Base-by-base conservation (phyloP, 37 sponge, comb jelly and placozoan species). In the Petrosia ficiformis region DNA sequence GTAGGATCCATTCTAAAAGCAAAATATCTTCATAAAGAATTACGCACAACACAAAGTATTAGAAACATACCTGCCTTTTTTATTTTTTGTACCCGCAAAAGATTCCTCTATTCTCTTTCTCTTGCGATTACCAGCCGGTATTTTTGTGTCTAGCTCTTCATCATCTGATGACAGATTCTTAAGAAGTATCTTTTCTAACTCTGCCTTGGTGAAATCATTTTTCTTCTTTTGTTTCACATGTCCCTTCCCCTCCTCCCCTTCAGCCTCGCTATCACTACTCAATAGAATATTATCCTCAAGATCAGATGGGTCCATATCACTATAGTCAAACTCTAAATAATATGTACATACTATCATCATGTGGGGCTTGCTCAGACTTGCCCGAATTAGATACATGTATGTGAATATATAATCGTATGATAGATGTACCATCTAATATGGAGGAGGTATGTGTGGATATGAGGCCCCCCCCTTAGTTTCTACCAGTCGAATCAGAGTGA, bases 161-260 rank as follows among this genome's bases (percentile, higher is more conserved):
- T 59, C 74, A 14, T 69, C 52, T 25, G 87, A 87, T 1, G 89
- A 70, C 63, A 92, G 21, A 71, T 92, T 88, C 19, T 84, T 79
- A 0, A 91, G 66, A 0, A 92, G 78, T 39, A 92, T 40, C 42
- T 57, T 40, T 82, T 92, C 89, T 54, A 76, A 25, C 32, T 87
- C 80, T 21, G 64, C 86, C 52, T 80, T 77, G 32, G 71, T 66
- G 21, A 71, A 54, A 26, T 83, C 76, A 16, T 44, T 76, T 24
- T 22, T 48, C 21, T 19, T 39, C 36, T 14, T 42, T 2, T 38
- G 37, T 31, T 67, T 37, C 4, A n/a, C 68, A 42, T 39, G 63
- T 48, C 70, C 75, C 26, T 57, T 72, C 39, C 40, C 52, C 30
- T 73, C 70, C 10, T 66, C 65, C 52, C 38, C 81, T 48, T 39